Evolutionary conservation across 2,888 invertebrate genomes (phyloP), one percentile per base, ranked within the genome.

Genomic region (Erannis defoliaria): DNA sequence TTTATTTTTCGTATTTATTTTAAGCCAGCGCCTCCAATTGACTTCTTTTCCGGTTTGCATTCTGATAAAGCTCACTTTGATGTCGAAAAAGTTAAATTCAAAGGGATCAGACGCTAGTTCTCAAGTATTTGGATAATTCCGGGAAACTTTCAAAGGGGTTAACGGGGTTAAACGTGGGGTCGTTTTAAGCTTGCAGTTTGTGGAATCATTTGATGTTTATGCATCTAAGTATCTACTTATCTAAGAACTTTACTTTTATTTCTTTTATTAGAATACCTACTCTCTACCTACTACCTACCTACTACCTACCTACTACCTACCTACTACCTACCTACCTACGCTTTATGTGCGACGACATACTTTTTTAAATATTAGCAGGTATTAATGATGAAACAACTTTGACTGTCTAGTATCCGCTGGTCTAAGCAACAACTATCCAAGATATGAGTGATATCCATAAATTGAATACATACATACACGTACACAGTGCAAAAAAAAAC

Each of bases 51-150:
- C 66, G 58, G 31, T 54, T 60, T 58, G 51, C 66, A 48, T 56
- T 63, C 46, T 61, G 57, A 58, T 51, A 55, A 53, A 46, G 56
- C 35, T 63, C 40, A 53, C 67, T 71, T 71, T 71, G 70, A 68
- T 67, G 67, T 71, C 26, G 62, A 70, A 55, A 66, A 67, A 68
- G 64, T 67, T 64, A 55, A 58, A 67, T 51, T 65, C 68, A 66
- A 64, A 71, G 62, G 57, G 66, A 64, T 68, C 70, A 64, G 49
- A 61, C 40, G 58, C 61, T 67, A 64, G 66, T 70, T 70, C 55
- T 53, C 46, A 57, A 59, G 60, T 62, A 57, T 55, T 61, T 49
- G 64, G 38, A 53, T 56, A 55, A 61, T 55, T 55, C 48, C 35
- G 23, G 59, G 45, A 58, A 60, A 33, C 40, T 57, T 55, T 57